Percentiles rank a stretch among this genome's conserved stretches.
Conservation (phyloP, 2,797 vertebrate species). For the Cryptoblepharus egeriae region DNA sequence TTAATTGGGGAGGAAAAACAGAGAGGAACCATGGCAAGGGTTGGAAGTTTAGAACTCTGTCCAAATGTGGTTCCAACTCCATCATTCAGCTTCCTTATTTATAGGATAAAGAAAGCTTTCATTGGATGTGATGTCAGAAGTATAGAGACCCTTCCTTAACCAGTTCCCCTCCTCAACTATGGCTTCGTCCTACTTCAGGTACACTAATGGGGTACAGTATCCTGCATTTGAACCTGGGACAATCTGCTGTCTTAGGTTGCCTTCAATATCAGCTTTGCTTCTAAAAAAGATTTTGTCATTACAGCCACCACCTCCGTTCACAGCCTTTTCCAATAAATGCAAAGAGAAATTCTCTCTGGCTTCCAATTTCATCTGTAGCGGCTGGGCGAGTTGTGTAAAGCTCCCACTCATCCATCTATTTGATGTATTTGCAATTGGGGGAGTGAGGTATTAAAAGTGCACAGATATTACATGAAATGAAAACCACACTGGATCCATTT, state of each 20-base stretch:
- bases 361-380: neutral
- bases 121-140: no score
- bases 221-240: neutral
- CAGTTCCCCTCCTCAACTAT: no score
- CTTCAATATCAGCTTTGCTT: neutral
- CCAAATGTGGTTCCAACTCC: no score
- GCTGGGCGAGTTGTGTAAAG: neutral
- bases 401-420: constrained; percentile 1
- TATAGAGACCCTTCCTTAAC: no score
- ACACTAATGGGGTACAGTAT: no score
- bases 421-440: neutral
- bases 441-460: neutral
- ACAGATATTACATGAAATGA: constrained; percentile 8
- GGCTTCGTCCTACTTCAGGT: no score
- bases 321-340: neutral
- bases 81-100: no score
- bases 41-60: no score
- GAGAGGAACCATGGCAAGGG: no score
- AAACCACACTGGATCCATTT: constrained; percentile 42
- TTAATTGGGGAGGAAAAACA: no score
- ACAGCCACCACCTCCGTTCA: neutral
- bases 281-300: neutral
- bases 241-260: neutral
- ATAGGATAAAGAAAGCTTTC: no score
- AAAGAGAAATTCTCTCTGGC: neutral